These are phyloP conservation scores for Andrena camellia DNA, from an alignment of 2,888 invertebrate species.

Conservation along the genomic window DNA sequence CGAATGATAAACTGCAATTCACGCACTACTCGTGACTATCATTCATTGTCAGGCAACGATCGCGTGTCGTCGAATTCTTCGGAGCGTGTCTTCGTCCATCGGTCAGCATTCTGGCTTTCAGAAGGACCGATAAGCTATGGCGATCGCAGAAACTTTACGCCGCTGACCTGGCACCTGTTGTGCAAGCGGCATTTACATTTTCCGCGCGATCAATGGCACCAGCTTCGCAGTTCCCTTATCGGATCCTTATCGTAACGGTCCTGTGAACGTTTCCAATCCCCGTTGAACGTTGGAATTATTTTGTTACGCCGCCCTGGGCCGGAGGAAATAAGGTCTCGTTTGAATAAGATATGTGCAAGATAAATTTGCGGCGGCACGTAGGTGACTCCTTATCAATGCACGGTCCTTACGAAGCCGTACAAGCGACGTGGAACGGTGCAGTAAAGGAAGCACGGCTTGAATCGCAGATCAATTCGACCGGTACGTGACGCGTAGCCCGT, in stretches of 20 bases:
- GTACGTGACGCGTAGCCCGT: constrained; percentile 28
- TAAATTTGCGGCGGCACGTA: constrained; percentile 42
- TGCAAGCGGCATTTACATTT: constrained; percentile 50
- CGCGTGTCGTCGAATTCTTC: not conserved
- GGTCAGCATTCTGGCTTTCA: constrained; percentile 3
- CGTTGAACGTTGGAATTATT: constrained; percentile 33
- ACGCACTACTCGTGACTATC: not conserved
- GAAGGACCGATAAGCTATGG: not conserved
- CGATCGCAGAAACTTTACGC: constrained; percentile 1
- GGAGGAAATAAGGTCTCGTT: constrained; percentile 13
- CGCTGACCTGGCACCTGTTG: constrained; percentile 53
- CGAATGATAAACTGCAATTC: not conserved
- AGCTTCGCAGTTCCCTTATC: constrained; percentile 42
- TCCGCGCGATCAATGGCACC: constrained; percentile 28
- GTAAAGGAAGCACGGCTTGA: constrained; percentile 26
- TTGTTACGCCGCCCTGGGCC: constrained; percentile 33
- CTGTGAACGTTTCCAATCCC: constrained; percentile 45
- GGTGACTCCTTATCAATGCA: constrained; percentile 46
- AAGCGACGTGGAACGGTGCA: constrained; percentile 41
- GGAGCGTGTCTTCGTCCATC: not conserved
- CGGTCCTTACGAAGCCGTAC: constrained; percentile 35
- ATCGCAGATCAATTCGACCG: constrained; percentile 45
- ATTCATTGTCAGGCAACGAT: not conserved
- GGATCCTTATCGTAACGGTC: constrained; percentile 53
- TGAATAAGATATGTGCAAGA: constrained; percentile 46